Evolutionary conservation across 2,888 invertebrate species (phyloP), one percentile per base, ranked within the genome.

Genomic region (Xestia sexstrigata): DNA sequence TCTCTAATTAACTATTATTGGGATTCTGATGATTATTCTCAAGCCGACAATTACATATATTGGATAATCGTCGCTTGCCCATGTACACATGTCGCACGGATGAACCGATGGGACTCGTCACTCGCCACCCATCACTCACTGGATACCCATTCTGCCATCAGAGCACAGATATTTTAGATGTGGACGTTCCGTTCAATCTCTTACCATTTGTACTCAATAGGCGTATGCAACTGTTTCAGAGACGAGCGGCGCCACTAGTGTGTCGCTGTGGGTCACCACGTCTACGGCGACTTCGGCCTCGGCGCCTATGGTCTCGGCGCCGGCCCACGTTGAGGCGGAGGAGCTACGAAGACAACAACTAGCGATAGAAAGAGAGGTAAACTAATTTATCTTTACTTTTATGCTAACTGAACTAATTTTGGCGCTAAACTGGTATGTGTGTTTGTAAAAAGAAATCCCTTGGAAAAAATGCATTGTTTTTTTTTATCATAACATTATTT

Each of bases 311-410:
- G 70, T 93, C 20, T 49, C 91, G 13, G 89, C 92, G 11, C 93
- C 94, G 0, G 92, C 90, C 1, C 92, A 92, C 11, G 89, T 86
- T 47, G 96, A 96, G 78, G 96, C 96, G 0, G 96, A 96, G 65
- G 95, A 96, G 67, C 86, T 96, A 23, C 91, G 95, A 8, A 89
- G 94, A 26, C 96, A 96, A 76, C 96, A 96, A 85, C 88, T 96
- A 8, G 96, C 95, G 23, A 96, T 96, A 49, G 96, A 96, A 82
- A 92, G 92, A 93, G 96, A 96, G 94, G 96, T 96, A 88, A 69
- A 26, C 6, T 23, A 17, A 26, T 65, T 65, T 65, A 42, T 65
- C n/a, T n/a, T n/a, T 23, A 39, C 6, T 39, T n/a, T n/a, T 7
- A 39, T 63, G 13, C 39, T 23, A 62, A 35, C 62, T 35, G 20